Conservation (phyloP, 2,797 vertebrate species). For the Sciaenops ocellatus region DNA sequence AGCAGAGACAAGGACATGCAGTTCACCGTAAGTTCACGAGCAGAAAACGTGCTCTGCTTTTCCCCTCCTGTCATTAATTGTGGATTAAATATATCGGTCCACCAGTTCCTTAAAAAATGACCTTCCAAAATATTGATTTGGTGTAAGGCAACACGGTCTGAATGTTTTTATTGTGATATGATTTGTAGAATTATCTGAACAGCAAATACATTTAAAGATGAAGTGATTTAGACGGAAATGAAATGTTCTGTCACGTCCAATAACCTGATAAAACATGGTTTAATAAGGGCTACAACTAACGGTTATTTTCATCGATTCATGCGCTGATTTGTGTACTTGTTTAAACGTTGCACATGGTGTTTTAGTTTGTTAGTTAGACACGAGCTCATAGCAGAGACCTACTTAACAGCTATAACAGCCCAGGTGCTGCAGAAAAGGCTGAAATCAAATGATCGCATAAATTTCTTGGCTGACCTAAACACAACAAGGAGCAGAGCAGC, state of each 20-base stretch:
- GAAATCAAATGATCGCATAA: constrained; percentile 47
- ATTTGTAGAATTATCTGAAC: background rate
- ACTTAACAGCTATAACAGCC: constrained; percentile 10
- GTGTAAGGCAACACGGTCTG: background rate
- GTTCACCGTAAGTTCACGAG: constrained; percentile 69
- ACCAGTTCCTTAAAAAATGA: background rate
- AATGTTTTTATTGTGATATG: background rate
- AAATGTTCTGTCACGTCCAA: background rate
- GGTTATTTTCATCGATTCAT: background rate
- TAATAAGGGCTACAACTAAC: background rate
- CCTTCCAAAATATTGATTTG: background rate
- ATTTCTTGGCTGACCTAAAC: constrained; percentile 66
- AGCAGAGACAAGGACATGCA: constrained; percentile 76
- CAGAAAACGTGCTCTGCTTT: constrained; percentile 20
- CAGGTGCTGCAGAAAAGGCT: constrained; percentile 54
- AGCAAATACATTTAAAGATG: constrained; percentile 1
- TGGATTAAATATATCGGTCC: background rate
- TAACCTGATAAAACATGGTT: background rate
- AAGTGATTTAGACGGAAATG: background rate
- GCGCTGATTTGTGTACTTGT: background rate
- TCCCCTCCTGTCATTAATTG: background rate
- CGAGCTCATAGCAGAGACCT: constrained; percentile 3
- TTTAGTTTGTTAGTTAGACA: constrained; percentile 31
- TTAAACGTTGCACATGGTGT: background rate
- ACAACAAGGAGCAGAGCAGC: constrained; percentile 52